Evolutionary conservation across 1,140 invertebrate genomes (phyloP).

Genomic region (Drosophila leontia): DNA sequence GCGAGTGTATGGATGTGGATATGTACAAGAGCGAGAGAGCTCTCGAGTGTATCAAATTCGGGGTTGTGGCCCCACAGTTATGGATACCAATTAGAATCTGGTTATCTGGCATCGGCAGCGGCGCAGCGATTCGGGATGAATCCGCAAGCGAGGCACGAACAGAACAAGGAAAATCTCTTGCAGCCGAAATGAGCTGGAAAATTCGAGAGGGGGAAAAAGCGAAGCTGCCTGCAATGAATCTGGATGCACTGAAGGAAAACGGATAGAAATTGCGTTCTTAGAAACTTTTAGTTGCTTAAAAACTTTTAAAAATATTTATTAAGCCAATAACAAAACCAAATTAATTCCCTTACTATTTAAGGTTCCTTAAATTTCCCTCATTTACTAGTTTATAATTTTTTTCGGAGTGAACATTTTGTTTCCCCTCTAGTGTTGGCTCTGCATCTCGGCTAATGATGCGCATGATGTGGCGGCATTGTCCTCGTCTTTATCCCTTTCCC

Average conservation of each 20-base stretch:
- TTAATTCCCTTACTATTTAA: rapidly evolving
- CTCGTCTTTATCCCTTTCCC: slow-evolving; percentile 15
- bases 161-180: slow-evolving; percentile 36
- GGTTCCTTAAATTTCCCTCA: not conserved
- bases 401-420: not conserved
- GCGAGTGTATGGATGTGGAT: slow-evolving; percentile 20
- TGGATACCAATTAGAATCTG: slow-evolving; percentile 54
- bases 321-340: too few relatives aligned
- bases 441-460: slow-evolving; percentile 52
- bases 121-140: slow-evolving; percentile 14
- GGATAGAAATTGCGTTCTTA: not conserved
- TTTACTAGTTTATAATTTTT: not conserved
- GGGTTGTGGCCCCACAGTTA: slow-evolving; percentile 36
- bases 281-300: not conserved
- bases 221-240: slow-evolving; percentile 19
- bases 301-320: not conserved
- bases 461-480: slow-evolving; percentile 48
- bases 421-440: slow-evolving; percentile 15
- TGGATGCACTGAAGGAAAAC: slow-evolving; percentile 6
- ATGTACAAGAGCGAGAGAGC: slow-evolving; percentile 7
- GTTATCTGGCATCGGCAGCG: slow-evolving; percentile 40
- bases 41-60: slow-evolving; percentile 49
- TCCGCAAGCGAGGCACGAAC: slow-evolving; percentile 5
- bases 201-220: slow-evolving; percentile 5
- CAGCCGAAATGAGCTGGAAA: slow-evolving; percentile 49